Percentiles rank a stretch among this genome's conserved stretches.
phyloP scores from a whole-genome alignment of 2,888 invertebrate genomes.

The Aethes cnicana region DNA sequence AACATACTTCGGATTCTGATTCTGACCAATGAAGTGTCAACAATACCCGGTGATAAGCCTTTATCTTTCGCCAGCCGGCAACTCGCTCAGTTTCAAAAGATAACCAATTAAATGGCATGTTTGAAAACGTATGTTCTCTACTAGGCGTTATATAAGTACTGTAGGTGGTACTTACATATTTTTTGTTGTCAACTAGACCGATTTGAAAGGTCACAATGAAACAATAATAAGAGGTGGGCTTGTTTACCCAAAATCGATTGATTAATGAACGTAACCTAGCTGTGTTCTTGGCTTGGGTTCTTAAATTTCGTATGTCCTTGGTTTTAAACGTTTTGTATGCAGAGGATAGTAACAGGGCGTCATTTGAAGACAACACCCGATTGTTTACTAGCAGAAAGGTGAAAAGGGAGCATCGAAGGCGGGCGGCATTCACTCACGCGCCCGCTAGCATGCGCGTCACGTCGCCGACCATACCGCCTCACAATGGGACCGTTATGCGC shows the following conservation, averaged over 20 bases:
- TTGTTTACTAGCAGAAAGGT: slow-evolving; percentile 27
- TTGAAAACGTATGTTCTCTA: slow-evolving; percentile 8
- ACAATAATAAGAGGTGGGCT: too few relatives aligned
- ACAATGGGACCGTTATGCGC: slow-evolving; percentile 29
- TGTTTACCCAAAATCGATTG: too few relatives aligned
- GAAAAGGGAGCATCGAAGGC: slow-evolving; percentile 33
- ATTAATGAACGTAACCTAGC: background rate
- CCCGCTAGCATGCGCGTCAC: slow-evolving; percentile 46
- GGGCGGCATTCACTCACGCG: slow-evolving; percentile 50
- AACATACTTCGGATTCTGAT: slow-evolving; percentile 8
- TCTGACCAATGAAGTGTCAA: slow-evolving; percentile 21
- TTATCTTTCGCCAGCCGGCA: slow-evolving; percentile 29
- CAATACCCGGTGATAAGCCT: slow-evolving; percentile 21
- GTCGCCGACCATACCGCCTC: slow-evolving; percentile 35
- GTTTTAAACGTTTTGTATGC: slow-evolving; percentile 2
- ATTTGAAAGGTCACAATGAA: slow-evolving; percentile 3
- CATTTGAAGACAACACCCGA: background rate
- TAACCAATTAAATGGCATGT: slow-evolving; percentile 19
- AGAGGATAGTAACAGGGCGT: slow-evolving; percentile 1
- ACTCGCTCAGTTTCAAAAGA: slow-evolving; percentile 16
- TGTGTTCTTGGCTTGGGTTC: background rate
- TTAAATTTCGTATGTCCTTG: too few relatives aligned
- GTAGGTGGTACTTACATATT: background rate
- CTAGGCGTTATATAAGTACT: too few relatives aligned
- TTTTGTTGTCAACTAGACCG: background rate